A percentile compares a stretch with the other conserved stretches of the same genome.
These are phyloP conservation scores for Oreochromis spilurus DNA, from an alignment of 2,113 vertebrate species.

Conservation along the genomic window DNA sequence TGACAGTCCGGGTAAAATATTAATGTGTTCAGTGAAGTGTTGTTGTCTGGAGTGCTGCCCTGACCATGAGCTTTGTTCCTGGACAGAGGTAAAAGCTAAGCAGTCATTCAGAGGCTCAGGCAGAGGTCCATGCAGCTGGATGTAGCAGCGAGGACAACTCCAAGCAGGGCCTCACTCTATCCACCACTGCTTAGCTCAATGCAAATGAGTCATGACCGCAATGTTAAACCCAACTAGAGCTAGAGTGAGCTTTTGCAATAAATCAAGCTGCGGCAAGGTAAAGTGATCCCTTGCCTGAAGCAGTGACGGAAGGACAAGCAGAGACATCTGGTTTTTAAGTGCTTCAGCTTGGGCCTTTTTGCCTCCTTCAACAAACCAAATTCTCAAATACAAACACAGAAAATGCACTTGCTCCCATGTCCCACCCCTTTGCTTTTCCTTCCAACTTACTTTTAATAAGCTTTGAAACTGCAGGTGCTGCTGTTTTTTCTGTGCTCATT, in stretches of 20 bases:
- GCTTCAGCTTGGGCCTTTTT: slow-evolving; percentile 10
- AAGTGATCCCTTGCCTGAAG: slow-evolving; percentile 22
- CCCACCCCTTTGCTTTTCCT: neutral
- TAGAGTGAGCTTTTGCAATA: neutral
- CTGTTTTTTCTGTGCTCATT: neutral
- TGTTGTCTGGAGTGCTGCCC: slow-evolving; percentile 54
- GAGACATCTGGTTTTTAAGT: slow-evolving; percentile 2
- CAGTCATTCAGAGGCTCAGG: slow-evolving; percentile 12
- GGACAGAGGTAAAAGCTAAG: slow-evolving; percentile 9
- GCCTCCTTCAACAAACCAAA: neutral
- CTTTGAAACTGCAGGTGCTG: slow-evolving; percentile 44
- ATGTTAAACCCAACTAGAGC: neutral
- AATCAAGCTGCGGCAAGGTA: slow-evolving; percentile 16
- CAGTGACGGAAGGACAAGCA: slow-evolving; percentile 1
- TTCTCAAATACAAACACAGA: neutral
- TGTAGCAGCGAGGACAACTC: neutral
- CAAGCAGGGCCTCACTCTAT: neutral
- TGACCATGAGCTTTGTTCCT: slow-evolving; percentile 48
- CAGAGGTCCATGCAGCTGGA: neutral
- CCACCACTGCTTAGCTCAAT: neutral
- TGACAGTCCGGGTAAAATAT: slow-evolving; percentile 51
- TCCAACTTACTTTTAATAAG: slow-evolving; percentile 36
- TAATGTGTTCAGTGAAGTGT: slow-evolving; percentile 53
- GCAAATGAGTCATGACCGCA: slow-evolving; percentile 12
- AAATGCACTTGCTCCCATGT: neutral